Evolutionary conservation across 1,140 invertebrate genomes (phyloP).

Genomic region (Plectrocnemia conspersa): DNA sequence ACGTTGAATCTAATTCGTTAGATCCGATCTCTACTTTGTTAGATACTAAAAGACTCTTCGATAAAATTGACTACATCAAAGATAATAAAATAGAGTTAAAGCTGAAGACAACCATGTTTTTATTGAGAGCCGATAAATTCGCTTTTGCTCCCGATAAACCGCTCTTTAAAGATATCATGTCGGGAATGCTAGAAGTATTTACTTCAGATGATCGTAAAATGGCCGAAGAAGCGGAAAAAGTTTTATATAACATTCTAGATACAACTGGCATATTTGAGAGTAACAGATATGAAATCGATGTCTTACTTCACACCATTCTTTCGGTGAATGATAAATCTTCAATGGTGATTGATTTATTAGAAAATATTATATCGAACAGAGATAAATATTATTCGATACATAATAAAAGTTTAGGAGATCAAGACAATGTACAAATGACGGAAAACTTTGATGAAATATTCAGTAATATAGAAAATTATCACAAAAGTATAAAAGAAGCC

Average conservation of each 20-base stretch:
- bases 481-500: constrained; percentile 39
- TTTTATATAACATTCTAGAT: constrained; percentile 53
- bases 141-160: constrained; percentile 53
- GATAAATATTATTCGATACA: constrained; percentile 24
- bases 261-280: constrained; percentile 60
- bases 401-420: constrained; percentile 26
- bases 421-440: constrained; percentile 36
- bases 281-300: constrained; percentile 58
- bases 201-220: constrained; percentile 46
- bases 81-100: constrained; percentile 51
- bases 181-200: constrained; percentile 55
- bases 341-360: constrained; percentile 41
- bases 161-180: constrained; percentile 55
- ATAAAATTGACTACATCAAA: constrained; percentile 41
- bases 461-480: constrained; percentile 40
- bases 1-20: constrained; percentile 52
- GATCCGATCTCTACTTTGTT: constrained; percentile 46
- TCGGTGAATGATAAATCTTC: constrained; percentile 37
- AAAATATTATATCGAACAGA: constrained; percentile 16
- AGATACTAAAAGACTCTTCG: constrained; percentile 48
- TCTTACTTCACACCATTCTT: constrained; percentile 58
- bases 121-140: constrained; percentile 55
- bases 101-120: constrained; percentile 61
- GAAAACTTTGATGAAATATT: constrained; percentile 43
- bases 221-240: constrained; percentile 44